Conservation (phyloP, 2,888 invertebrate species). For the Pyrgus malvae region DNA sequence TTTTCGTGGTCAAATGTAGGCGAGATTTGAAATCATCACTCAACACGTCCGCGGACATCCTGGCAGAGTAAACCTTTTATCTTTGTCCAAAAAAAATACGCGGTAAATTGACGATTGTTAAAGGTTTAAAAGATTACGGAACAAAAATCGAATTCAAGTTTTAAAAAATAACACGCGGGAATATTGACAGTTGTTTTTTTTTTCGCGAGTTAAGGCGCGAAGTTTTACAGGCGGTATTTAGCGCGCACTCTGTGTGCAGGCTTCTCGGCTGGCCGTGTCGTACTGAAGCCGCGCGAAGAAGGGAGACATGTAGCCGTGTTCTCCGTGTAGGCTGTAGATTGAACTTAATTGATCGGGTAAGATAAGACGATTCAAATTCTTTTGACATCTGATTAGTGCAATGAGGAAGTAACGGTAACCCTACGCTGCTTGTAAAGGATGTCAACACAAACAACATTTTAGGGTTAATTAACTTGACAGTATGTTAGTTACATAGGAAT, state of each 20-base stretch:
- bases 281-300: constrained; percentile 50
- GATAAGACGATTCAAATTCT: constrained; percentile 50
- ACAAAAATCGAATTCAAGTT: not conserved
- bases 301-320: constrained; percentile 30
- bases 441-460: not conserved
- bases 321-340: constrained; percentile 57
- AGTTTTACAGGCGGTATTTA: constrained; percentile 37
- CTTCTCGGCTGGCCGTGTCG: constrained; percentile 69
- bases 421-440: not conserved
- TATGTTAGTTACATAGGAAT: too few species aligned
- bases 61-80: constrained; percentile 35
- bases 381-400: constrained; percentile 35
- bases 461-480: too few species aligned
- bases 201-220: constrained; percentile 31
- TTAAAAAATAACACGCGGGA: not conserved
- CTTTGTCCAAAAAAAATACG: constrained; percentile 24
- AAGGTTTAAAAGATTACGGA: too few species aligned
- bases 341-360: constrained; percentile 63
- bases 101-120: constrained; percentile 18
- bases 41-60: constrained; percentile 89
- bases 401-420: constrained; percentile 40
- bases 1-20: constrained; percentile 88
- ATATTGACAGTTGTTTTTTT: constrained; percentile 15
- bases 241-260: constrained; percentile 50
- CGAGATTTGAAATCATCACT: constrained; percentile 90